These are phyloP conservation scores for Oreochromis aureus DNA, from an alignment of 2,113 vertebrate genomes.

Conservation along the genomic window DNA sequence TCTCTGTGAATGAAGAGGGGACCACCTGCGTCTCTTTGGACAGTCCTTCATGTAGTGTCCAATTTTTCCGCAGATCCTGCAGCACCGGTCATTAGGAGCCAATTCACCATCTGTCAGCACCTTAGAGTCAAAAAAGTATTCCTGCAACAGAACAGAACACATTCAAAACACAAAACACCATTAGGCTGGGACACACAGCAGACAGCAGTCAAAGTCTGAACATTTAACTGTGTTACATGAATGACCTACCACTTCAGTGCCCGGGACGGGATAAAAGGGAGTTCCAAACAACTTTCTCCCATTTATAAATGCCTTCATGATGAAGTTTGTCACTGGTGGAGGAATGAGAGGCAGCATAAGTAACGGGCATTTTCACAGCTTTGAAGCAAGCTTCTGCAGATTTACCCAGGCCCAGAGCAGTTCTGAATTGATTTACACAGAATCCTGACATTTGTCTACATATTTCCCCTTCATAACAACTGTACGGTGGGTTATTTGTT, in stretches of 20 bases:
- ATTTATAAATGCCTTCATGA: conserved; percentile 99
- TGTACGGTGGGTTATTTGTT: background rate
- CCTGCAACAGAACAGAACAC: conserved; percentile 63
- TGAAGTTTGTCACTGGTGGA: conserved; percentile 96
- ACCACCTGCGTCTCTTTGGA: conserved; percentile 92
- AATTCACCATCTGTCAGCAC: conserved; percentile 94
- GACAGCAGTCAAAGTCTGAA: background rate
- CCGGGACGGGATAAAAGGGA: conserved; percentile 85
- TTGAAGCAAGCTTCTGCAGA: background rate
- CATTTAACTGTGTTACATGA: no score
- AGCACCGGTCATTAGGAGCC: conserved; percentile 96
- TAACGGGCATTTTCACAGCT: background rate
- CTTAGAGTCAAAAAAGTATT: conserved; percentile 98
- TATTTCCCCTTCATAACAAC: background rate
- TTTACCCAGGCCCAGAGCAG: background rate
- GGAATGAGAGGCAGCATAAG: background rate
- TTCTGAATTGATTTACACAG: background rate
- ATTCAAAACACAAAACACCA: background rate
- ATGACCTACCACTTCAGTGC: conserved; percentile 87
- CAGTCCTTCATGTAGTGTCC: conserved; percentile 99
- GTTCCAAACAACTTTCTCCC: conserved; percentile 95
- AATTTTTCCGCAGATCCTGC: conserved; percentile 97
- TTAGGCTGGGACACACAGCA: background rate
- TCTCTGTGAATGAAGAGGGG: background rate
- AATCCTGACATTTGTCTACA: background rate